These are phyloP conservation scores for Cheilosia urbana DNA, from an alignment of 2,888 invertebrate species.

Conservation along the genomic window DNA sequence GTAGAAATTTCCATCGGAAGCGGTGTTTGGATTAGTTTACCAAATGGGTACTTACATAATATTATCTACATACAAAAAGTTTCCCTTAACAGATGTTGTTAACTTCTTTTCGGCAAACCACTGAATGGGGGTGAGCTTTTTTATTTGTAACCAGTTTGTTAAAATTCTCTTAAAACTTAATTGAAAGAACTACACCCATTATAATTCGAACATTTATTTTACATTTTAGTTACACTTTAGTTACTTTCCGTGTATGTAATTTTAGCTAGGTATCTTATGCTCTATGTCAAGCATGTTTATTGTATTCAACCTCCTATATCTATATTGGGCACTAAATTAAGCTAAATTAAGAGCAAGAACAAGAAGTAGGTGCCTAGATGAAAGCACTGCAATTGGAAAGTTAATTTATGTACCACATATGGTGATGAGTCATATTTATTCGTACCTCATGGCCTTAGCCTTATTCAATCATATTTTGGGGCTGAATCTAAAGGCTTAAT, in stretches of 20 bases:
- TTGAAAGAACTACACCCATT: too few species aligned
- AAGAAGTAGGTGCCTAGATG: background rate
- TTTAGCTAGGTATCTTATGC: too few species aligned
- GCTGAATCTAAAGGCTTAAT: background rate
- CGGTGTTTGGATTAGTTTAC: too few species aligned
- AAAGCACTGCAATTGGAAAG: constrained; percentile 1
- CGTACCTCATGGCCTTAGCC: background rate
- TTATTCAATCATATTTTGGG: background rate
- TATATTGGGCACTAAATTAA: background rate
- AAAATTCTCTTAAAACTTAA: background rate
- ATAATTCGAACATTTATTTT: too few species aligned
- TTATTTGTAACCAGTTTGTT: background rate
- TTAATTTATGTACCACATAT: constrained; percentile 2
- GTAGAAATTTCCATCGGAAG: too few species aligned
- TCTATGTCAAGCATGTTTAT: too few species aligned
- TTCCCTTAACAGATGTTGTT: background rate
- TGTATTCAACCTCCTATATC: too few species aligned
- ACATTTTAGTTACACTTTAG: too few species aligned
- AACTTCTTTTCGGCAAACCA: background rate
- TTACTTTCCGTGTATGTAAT: too few species aligned
- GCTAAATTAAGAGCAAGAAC: background rate
- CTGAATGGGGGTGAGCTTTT: background rate
- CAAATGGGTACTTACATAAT: too few species aligned
- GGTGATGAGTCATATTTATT: constrained; percentile 4
- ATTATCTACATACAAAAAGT: background rate